These are phyloP conservation scores for Bombus superbus DNA, from an alignment of 1,140 invertebrate species.

Conservation along the genomic window DNA sequence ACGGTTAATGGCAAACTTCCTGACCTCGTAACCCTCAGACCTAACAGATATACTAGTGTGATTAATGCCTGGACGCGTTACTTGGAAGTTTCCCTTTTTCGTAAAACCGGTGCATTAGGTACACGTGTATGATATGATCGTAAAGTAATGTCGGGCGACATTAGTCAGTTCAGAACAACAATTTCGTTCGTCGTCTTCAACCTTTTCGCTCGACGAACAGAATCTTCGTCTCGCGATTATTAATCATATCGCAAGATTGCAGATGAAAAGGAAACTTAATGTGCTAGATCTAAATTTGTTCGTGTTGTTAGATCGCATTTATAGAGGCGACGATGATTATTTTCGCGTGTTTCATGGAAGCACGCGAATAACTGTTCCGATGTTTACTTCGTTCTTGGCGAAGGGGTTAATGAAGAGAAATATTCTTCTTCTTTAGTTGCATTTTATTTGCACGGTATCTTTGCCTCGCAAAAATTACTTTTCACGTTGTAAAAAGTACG, in stretches of 20 bases:
- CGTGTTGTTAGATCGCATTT: neutral
- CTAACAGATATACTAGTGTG: conserved; percentile 31
- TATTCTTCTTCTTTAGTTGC: neutral
- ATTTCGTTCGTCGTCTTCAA: no score
- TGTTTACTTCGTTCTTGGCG: neutral
- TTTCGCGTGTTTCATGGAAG: neutral
- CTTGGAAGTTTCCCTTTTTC: neutral
- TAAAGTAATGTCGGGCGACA: neutral
- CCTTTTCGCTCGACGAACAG: neutral
- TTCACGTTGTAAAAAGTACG: neutral
- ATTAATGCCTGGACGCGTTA: conserved; percentile 37
- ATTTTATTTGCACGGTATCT: neutral
- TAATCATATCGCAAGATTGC: neutral
- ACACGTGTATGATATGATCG: conserved; percentile 5
- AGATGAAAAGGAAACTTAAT: no score
- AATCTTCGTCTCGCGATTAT: neutral
- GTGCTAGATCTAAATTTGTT: neutral
- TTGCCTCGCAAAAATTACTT: neutral
- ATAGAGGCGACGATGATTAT: neutral
- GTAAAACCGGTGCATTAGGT: neutral
- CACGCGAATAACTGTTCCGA: neutral
- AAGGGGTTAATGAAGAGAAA: neutral
- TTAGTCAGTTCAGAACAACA: neutral
- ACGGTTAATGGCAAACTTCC: conserved; percentile 49
- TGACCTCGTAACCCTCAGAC: conserved; percentile 46